Evolutionary conservation across 2,888 invertebrate species (phyloP), one percentile per base, ranked within the genome.

Genomic region (Melieria omissa): DNA sequence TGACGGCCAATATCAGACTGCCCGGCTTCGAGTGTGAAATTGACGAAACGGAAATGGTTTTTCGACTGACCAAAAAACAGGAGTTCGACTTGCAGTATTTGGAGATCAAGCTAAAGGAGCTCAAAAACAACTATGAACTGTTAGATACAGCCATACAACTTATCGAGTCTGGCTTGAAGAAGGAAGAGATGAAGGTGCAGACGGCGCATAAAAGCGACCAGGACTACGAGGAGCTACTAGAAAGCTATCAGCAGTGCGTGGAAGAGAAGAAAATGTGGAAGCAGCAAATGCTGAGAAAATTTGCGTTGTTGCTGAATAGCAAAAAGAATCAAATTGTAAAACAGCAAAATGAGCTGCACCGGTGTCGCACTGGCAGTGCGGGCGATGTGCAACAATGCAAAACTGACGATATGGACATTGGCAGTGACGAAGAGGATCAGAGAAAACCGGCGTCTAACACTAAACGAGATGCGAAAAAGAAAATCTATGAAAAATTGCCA

Each of bases 221-320:
- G 29, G 29, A 29, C 29, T 29, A 29, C 29, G 29, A 29, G 29
- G 29, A 29, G 29, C 29, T 29, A 29, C 29, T 29, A 29, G 3
- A 29, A 29, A 29, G 29, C 29, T 29, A 29, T 29, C 49, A 61
- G 44, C 61, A 9, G 7, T 69, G 12, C 55, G 7, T 12, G 69
- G 63, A 57, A 29, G 29, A 29, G 29, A 69, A 69, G 41, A 62
- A 69, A 9, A 54, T 63, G 14, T 63, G 62, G 62, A 69, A 69
- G 41, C 45, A 69, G n/a, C 54, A 47, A 41, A 55, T 54, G 55
- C 14, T 63, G 3, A 46, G 14, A 3, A 69, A 63, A 63, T 69
- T 69, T 46, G 7, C 55, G 29, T 9, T 63, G 9, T 8, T 69
- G 12, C 42, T 69, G 42, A 69, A 69, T 63, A 45, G 54, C 29